Conservation (phyloP, 2,113 vertebrate species). For the Saccopteryx leptura region DNA sequence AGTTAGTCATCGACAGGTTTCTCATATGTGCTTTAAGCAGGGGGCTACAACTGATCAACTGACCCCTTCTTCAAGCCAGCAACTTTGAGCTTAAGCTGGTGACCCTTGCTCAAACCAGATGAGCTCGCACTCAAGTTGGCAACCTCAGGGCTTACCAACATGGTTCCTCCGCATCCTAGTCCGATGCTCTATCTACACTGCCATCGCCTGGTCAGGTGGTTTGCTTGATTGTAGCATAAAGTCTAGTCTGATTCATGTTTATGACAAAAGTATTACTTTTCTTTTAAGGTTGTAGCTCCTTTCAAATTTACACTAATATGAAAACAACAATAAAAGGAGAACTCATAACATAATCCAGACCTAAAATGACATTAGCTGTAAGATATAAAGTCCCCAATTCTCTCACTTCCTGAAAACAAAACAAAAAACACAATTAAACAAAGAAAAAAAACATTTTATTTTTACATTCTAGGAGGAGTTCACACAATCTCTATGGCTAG, state of each 20-base stretch:
- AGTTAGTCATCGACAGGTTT: no score
- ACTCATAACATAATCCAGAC: not conserved
- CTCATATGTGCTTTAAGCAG: no score
- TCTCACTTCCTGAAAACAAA: not conserved
- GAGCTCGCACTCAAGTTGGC: no score
- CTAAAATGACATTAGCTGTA: not conserved
- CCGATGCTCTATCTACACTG: no score
- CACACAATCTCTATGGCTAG: not conserved
- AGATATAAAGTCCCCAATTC: not conserved
- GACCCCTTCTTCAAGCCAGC: no score
- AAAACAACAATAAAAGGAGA: not conserved
- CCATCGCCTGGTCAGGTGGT: not conserved
- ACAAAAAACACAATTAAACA: not conserved
- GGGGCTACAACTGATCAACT: no score
- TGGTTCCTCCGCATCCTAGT: no score
- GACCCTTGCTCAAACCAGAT: no score
- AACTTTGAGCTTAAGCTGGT: no score
- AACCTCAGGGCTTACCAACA: no score
- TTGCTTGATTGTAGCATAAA: not conserved
- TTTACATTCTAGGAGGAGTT: not conserved
- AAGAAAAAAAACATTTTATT: not conserved
- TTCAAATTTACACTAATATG: not conserved
- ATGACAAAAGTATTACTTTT: not conserved
- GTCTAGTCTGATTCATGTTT: not conserved
- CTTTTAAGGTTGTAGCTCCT: not conserved